Evolutionary conservation across 2,797 vertebrate genomes (phyloP).

Genomic region (Limnodromus scolopaceus): DNA sequence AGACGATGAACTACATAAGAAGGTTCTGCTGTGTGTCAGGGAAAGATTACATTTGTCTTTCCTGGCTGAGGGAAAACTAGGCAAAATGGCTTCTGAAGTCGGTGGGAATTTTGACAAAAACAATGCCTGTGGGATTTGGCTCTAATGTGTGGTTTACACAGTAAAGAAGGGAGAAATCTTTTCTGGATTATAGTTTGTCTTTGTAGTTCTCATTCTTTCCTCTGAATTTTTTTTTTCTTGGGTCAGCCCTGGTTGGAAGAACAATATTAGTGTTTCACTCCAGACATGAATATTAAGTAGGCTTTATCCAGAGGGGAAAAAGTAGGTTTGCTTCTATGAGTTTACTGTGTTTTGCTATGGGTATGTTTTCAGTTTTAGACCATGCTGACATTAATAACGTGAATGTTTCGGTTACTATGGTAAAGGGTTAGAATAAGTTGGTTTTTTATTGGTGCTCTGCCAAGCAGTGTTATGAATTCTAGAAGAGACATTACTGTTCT

Average conservation of each 20-base stretch:
- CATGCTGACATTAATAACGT: background rate
- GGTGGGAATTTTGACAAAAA: background rate
- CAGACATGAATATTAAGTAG: background rate
- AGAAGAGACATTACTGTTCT: background rate
- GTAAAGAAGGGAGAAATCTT: background rate
- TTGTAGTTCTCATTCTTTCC: background rate
- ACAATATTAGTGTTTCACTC: background rate
- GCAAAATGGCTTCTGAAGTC: constrained; percentile 6
- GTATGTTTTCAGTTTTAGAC: background rate
- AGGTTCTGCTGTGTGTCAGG: background rate
- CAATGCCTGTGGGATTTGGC: background rate
- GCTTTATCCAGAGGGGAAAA: background rate
- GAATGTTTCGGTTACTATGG: constrained; percentile 5
- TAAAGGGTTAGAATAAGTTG: constrained; percentile 15
- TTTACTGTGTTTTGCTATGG: background rate
- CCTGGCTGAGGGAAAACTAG: background rate
- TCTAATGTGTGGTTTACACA: background rate
- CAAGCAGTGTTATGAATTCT: constrained; percentile 2
- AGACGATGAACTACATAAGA: background rate
- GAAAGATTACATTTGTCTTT: background rate
- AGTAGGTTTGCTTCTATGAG: background rate
- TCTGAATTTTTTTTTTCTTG: background rate
- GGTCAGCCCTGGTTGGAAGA: background rate
- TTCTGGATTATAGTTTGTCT: background rate
- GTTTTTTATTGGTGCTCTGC: constrained; percentile 12